These are phyloP conservation scores for Cyclargus thomasi DNA, from an alignment of 1,140 invertebrate genomes.

Conservation along the genomic window DNA sequence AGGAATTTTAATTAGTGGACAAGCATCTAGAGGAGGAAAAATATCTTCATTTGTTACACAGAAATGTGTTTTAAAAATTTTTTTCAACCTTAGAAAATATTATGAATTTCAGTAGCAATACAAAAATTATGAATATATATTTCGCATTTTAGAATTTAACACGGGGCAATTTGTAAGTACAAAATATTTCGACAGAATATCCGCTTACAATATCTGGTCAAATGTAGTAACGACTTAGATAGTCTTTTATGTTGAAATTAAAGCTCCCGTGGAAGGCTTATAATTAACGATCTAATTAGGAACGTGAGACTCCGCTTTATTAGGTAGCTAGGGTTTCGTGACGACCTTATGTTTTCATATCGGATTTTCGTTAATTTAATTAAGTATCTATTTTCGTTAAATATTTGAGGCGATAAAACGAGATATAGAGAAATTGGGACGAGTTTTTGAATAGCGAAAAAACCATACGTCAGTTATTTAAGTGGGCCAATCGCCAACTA, in stretches of 20 bases:
- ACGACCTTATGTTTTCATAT: constrained; percentile 56
- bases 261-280: constrained; percentile 67
- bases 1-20: too few relatives aligned
- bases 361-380: constrained; percentile 71
- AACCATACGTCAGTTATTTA: background rate
- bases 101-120: too few relatives aligned
- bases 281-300: constrained; percentile 70
- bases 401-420: constrained; percentile 33
- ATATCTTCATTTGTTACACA: too few relatives aligned
- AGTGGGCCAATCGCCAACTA: background rate
- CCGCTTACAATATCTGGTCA: constrained; percentile 57
- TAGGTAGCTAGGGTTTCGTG: constrained; percentile 55
- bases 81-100: too few relatives aligned
- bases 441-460: too few relatives aligned
- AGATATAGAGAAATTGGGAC: background rate
- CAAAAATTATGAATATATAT: background rate
- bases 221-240: constrained; percentile 49
- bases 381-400: constrained; percentile 43
- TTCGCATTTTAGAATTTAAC: background rate
- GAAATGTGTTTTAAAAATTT: too few relatives aligned
- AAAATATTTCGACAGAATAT: constrained; percentile 25
- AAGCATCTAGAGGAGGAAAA: too few relatives aligned
- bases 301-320: constrained; percentile 68
- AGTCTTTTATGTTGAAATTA: constrained; percentile 67
- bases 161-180: constrained; percentile 17